A percentile compares a stretch with the other conserved stretches of the same genome.
Conservation (phyloP, 1,140 invertebrate species). For the Drosophila chauvacae region DNA sequence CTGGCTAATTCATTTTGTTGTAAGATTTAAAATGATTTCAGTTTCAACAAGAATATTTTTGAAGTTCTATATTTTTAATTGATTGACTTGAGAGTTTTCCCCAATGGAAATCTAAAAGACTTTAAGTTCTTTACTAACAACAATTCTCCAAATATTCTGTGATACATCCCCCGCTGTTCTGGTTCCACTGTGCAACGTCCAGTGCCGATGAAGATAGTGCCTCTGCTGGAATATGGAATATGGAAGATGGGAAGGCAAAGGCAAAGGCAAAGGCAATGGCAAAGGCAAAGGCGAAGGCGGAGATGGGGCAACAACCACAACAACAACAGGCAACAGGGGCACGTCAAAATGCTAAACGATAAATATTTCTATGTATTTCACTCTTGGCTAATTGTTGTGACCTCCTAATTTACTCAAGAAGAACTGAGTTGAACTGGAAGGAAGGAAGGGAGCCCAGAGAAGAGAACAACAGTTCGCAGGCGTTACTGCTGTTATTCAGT, state of each 20-base stretch:
- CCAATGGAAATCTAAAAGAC: too few relatives aligned
- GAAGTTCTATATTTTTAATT: too few relatives aligned
- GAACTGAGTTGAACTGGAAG: slow-evolving; percentile 49
- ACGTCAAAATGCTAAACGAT: slow-evolving; percentile 80
- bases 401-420: slow-evolving; percentile 84
- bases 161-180: background rate
- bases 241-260: slow-evolving; percentile 5
- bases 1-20: too few relatives aligned
- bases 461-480: slow-evolving; percentile 23
- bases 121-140: too few relatives aligned
- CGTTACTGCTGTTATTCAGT: slow-evolving; percentile 29
- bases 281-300: slow-evolving; percentile 5
- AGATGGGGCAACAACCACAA: slow-evolving; percentile 32
- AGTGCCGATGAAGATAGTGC: slow-evolving; percentile 18
- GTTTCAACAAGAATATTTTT: too few relatives aligned
- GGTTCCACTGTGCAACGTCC: slow-evolving; percentile 24
- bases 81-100: too few relatives aligned
- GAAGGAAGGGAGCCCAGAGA: background rate
- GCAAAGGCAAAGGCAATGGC: background rate
- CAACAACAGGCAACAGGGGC: slow-evolving; percentile 20
- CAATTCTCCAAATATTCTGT: too few relatives aligned
- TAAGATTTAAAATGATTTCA: too few relatives aligned
- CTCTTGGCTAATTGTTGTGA: slow-evolving; percentile 84
- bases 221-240: background rate
- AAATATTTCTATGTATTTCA: slow-evolving; percentile 72